phyloP scores from a whole-genome alignment of 37 sponge, comb jelly and placozoan genomes.

The Spongilla lacustris region DNA sequence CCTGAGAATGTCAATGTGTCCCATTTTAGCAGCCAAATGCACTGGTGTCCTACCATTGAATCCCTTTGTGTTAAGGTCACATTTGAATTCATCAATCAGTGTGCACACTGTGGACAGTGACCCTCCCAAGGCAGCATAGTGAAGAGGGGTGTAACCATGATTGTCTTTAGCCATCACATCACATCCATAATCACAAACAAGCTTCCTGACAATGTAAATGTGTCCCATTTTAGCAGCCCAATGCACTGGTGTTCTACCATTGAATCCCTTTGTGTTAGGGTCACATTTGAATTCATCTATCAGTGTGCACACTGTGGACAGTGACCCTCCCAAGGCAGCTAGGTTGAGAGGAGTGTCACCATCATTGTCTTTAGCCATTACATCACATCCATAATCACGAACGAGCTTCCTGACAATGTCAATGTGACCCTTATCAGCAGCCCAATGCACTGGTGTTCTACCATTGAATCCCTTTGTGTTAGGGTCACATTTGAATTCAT shows the following conservation, averaged over 20 bases:
- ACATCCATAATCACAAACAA: conserved; percentile 1
- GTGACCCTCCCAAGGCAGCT: conserved; percentile 3
- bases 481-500: background rate
- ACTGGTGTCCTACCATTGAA: background rate
- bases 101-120: background rate
- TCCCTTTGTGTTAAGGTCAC: background rate
- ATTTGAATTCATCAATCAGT: background rate
- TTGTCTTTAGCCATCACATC: conserved; percentile 5
- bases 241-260: conserved; percentile 11
- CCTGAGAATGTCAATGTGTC: background rate
- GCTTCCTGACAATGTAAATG: background rate
- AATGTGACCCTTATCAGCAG: background rate
- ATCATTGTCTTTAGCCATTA: background rate
- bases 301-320: background rate
- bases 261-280: background rate
- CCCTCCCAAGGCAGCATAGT: conserved; percentile 4
- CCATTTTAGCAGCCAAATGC: background rate
- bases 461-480: background rate
- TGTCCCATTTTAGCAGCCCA: background rate
- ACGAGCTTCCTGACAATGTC: background rate
- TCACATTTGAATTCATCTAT: background rate
- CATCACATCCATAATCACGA: conserved; percentile 8
- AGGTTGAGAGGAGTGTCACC: conserved; percentile 1
- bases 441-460: conserved; percentile 3
- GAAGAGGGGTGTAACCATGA: conserved; percentile 4